Conservation (phyloP, 2,113 vertebrate genomes). For the Chloroceryle aenea region DNA sequence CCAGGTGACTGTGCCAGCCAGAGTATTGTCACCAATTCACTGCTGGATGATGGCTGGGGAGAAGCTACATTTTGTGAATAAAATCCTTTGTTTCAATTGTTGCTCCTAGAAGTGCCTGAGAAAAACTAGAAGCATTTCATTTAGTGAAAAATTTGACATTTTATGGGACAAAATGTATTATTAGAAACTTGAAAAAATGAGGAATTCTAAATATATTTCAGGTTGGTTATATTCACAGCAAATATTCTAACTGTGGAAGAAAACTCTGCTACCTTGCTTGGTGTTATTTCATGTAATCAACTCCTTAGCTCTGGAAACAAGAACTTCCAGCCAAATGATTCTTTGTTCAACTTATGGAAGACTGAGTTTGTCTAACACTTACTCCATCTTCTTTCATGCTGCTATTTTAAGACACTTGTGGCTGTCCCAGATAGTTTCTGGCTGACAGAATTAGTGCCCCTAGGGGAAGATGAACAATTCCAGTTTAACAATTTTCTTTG, state of each 20-base stretch:
- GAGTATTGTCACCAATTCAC: background rate
- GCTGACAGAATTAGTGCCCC: constrained; percentile 5
- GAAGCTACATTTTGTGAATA: background rate
- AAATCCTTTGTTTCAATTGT: background rate
- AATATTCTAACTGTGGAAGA: background rate
- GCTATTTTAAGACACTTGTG: constrained; percentile 28
- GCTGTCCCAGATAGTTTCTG: background rate
- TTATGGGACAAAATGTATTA: background rate
- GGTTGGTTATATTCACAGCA: background rate
- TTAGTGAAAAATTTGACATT: background rate
- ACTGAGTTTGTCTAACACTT: constrained; percentile 16
- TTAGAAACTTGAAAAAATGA: background rate
- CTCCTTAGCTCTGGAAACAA: background rate
- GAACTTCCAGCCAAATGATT: background rate
- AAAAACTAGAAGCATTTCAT: background rate
- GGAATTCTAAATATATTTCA: background rate
- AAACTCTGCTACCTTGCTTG: background rate
- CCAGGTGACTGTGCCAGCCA: background rate
- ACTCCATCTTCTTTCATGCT: background rate
- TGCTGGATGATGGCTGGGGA: background rate
- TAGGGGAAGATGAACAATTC: constrained; percentile 20
- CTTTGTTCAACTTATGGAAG: constrained; percentile 21
- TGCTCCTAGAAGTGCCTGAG: background rate
- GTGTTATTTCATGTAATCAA: background rate
- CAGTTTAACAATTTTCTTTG: constrained; percentile 50